Base-by-base conservation (phyloP, 2,888 invertebrate species). In the Folsomia manolachei region DNA sequence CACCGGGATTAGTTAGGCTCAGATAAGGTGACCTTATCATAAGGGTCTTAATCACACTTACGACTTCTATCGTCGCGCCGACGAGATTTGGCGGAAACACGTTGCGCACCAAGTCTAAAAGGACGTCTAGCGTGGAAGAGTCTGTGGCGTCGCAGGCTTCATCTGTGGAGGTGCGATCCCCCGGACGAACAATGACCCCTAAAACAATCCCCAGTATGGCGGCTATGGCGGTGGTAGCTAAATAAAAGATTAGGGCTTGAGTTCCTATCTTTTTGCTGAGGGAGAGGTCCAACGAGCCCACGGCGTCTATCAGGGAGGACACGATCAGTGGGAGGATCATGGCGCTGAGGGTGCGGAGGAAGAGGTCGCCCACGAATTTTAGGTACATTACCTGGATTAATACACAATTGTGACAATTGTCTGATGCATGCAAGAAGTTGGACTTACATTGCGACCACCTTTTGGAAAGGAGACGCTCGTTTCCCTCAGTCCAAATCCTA, bases 321-420 rank as follows among this genome's bases (percentile, higher is more conserved):
- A 94, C 90, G 82, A 97, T 88, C 81, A 97, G 87, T 1, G 97
- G 97, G 53, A 97, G 90, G 82, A 97, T 97, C 78, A 97, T 88
- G 82, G 92, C 91, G 86, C 97, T 96, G 71, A 97, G 87, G 94
- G 96, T 96, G 85, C 95, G 88, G 82, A 97, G 88, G 84, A 97
- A 95, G 77, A 97, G 87, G 82, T 97, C 95, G 53, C 97, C 97
- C 1, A 94, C 90, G 84, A 94, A 96, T 82, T 92, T 91, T 83
- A 97, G 89, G 87, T 96, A 97, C 92, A 95, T 94, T 79, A 94
- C 90, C 80, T 96, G 92, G 71, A n/a, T n/a, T n/a, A n/a, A n/a
- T n/a, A n/a, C n/a, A n/a, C n/a, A 62, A 24, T 62, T 23, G 26
- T 24, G 14, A 62, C 62, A 14, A 23, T 24, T 62, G 11, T 56